These are phyloP conservation scores for Sinonovacula constricta DNA, from an alignment of 1,140 invertebrate genomes.

Conservation along the genomic window DNA sequence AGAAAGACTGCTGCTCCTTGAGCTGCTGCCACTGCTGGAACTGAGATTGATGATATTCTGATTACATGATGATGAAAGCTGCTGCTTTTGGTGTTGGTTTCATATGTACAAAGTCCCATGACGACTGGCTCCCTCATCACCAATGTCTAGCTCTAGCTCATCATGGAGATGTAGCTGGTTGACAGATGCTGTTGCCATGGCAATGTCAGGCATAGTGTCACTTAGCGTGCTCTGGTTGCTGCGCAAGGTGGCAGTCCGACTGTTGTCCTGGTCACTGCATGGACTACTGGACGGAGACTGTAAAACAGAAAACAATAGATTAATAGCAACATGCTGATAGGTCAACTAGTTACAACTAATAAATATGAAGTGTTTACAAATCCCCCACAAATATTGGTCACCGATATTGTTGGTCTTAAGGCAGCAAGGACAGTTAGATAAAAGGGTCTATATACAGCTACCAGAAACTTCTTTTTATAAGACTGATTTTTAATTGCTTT, in stretches of 20 bases:
- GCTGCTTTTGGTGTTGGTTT: slow-evolving; percentile 20
- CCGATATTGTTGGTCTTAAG: not conserved
- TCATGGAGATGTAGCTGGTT: slow-evolving; percentile 85
- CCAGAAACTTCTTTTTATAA: not conserved
- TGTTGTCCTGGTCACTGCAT: slow-evolving; percentile 80
- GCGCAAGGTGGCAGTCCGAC: slow-evolving; percentile 35
- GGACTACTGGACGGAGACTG: slow-evolving; percentile 81
- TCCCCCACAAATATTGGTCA: not conserved
- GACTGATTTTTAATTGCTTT: too few relatives aligned
- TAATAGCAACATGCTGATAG: too few relatives aligned
- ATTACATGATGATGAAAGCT: not conserved
- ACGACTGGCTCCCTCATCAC: slow-evolving; percentile 82
- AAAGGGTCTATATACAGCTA: not conserved
- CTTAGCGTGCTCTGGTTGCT: slow-evolving; percentile 83
- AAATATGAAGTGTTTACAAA: too few relatives aligned
- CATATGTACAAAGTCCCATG: slow-evolving; percentile 73
- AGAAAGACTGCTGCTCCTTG: too few relatives aligned
- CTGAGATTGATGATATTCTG: not conserved
- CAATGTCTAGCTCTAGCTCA: slow-evolving; percentile 85
- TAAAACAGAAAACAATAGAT: slow-evolving; percentile 57
- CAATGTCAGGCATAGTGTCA: slow-evolving; percentile 91
- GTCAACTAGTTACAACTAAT: too few relatives aligned
- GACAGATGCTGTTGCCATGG: slow-evolving; percentile 90
- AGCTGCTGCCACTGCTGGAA: not conserved
- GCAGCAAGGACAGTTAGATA: not conserved